Evolutionary conservation across 1,140 invertebrate genomes (phyloP).

Genomic region (Leptopilina boulardi): DNA sequence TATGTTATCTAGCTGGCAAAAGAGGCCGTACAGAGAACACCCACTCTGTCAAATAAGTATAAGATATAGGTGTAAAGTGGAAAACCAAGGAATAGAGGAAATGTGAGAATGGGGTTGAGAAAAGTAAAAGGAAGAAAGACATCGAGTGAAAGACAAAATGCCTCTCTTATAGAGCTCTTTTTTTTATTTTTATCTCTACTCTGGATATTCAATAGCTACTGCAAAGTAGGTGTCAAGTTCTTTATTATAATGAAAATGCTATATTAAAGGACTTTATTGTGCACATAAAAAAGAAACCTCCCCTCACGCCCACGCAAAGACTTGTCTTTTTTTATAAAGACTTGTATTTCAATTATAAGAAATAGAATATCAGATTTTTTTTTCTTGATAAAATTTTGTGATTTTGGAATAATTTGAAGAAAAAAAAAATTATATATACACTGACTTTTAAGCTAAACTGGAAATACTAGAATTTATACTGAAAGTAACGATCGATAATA

Average conservation of each 20-base stretch:
- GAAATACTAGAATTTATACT: too few species aligned
- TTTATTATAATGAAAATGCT: neutral
- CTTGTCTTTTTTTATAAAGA: too few species aligned
- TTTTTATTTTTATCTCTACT: neutral
- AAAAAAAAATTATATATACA: too few species aligned
- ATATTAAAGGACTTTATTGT: too few species aligned
- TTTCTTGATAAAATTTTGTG: too few species aligned
- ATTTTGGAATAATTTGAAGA: too few species aligned
- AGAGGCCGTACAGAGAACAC: neutral
- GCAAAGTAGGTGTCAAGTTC: neutral
- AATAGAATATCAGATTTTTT: too few species aligned
- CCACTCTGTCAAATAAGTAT: neutral
- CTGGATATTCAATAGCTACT: slow-evolving; percentile 1
- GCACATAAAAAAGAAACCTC: too few species aligned
- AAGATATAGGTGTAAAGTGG: neutral
- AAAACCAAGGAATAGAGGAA: neutral
- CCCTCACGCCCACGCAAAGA: too few species aligned
- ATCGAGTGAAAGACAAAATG: neutral
- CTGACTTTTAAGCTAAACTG: too few species aligned
- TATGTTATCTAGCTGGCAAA: neutral
- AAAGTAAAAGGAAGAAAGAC: neutral
- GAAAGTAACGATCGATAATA: too few species aligned
- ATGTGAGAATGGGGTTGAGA: neutral
- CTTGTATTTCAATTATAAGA: too few species aligned
- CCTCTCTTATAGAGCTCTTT: neutral